Evolutionary conservation across 1,140 invertebrate genomes (phyloP).

Genomic region (Euglossa dilemma): DNA sequence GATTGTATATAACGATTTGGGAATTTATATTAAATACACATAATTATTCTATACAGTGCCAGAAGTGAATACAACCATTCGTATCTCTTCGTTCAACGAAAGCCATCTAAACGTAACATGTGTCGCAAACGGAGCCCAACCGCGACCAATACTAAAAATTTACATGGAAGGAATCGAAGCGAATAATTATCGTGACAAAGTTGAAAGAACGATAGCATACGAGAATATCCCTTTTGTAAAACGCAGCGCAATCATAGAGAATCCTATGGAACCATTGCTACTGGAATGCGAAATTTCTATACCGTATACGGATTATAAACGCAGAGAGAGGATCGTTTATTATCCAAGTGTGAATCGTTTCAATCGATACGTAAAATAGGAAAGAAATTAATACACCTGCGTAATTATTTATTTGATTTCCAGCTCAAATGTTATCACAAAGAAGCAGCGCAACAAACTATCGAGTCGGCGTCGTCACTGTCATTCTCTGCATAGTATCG

Average conservation of each 20-base stretch:
- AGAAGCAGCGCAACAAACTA: neutral
- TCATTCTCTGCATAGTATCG: neutral
- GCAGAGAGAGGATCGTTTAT: slow-evolving; percentile 63
- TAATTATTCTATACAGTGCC: slow-evolving; percentile 55
- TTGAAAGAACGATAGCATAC: slow-evolving; percentile 27
- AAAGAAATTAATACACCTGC: neutral
- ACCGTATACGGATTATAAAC: slow-evolving; percentile 66
- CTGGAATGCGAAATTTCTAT: slow-evolving; percentile 70
- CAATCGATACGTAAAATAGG: neutral
- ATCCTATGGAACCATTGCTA: slow-evolving; percentile 50
- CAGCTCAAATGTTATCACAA: slow-evolving; percentile 55
- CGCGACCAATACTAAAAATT: slow-evolving; percentile 65
- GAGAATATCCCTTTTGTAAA: neutral
- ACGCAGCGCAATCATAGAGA: slow-evolving; percentile 33
- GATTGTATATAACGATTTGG: neutral
- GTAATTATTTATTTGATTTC: slow-evolving; percentile 16
- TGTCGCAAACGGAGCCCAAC: slow-evolving; percentile 63
- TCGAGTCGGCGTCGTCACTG: neutral
- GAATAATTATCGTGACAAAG: neutral
- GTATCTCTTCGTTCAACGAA: slow-evolving; percentile 58
- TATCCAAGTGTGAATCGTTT: slow-evolving; percentile 60
- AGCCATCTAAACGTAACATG: slow-evolving; percentile 70
- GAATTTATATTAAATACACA: neutral
- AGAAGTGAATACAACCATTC: slow-evolving; percentile 60
- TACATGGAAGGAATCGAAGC: slow-evolving; percentile 51